Conservation (phyloP, 2,797 vertebrate genomes). For the Crax fasciolata region DNA sequence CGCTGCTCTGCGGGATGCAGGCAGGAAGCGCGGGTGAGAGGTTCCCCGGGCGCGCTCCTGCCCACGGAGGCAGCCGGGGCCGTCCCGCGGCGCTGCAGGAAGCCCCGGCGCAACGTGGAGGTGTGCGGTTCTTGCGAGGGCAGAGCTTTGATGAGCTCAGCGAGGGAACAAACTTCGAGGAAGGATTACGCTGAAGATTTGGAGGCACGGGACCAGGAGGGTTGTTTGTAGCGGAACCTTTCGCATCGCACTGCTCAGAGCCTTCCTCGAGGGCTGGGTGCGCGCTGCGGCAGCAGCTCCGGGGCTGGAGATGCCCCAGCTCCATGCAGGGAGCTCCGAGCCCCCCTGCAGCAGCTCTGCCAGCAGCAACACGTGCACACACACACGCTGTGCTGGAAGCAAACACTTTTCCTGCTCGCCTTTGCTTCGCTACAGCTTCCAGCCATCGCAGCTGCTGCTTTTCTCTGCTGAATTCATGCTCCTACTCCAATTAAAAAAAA, state of each 20-base stretch:
- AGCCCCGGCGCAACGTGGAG: neutral
- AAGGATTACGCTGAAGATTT: neutral
- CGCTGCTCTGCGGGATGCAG: fast-evolving
- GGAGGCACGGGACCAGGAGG: fast-evolving
- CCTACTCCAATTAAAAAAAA: neutral
- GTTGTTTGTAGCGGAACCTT: neutral
- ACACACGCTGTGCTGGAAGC: neutral
- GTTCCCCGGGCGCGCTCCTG: neutral
- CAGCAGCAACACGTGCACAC: neutral
- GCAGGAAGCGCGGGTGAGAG: slow-evolving; percentile 65
- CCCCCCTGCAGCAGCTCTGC: neutral
- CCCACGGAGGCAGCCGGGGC: slow-evolving; percentile 5
- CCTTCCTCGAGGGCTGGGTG: fast-evolving
- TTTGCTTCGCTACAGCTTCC: neutral
- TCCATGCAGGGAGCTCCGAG: neutral
- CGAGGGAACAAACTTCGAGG: neutral
- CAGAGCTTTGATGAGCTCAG: slow-evolving; percentile 30
- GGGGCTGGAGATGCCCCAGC: fast-evolving
- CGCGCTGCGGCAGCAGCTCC: neutral
- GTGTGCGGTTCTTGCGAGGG: neutral
- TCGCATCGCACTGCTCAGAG: fast-evolving
- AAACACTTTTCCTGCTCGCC: neutral
- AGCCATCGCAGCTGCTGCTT: slow-evolving; percentile 27
- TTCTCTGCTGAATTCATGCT: neutral
- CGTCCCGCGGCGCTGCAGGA: slow-evolving; percentile 33